Evolutionary conservation across 2,797 vertebrate species (phyloP).

Genomic region (Sebastes taczanowskii): DNA sequence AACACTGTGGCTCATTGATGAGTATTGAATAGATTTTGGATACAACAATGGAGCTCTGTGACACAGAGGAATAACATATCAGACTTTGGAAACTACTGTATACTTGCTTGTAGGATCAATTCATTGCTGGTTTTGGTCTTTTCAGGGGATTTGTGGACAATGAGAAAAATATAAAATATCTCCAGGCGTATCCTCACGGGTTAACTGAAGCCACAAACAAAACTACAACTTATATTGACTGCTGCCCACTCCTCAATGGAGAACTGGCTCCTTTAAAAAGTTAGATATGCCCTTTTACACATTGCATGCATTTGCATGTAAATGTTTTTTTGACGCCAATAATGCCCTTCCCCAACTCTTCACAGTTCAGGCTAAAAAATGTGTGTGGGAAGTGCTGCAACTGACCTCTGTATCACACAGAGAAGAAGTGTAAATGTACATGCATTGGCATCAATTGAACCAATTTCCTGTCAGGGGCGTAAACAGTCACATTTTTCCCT

Average conservation of each 20-base stretch:
- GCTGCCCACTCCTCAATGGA: constrained; percentile 3
- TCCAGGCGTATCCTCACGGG: neutral
- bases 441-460: neutral
- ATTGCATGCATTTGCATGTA: constrained; percentile 38
- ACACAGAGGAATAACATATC: neutral
- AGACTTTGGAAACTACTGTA: neutral
- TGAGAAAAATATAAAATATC: neutral
- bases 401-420: constrained; percentile 19
- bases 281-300: constrained; percentile 26
- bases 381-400: constrained; percentile 49
- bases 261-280: constrained; percentile 15
- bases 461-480: neutral
- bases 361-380: constrained; percentile 33
- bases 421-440: neutral
- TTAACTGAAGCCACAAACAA: constrained; percentile 16
- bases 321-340: constrained; percentile 9
- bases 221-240: neutral
- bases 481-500: neutral
- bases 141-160: neutral
- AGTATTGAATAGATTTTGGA: neutral
- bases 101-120: neutral
- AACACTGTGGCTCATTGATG: neutral
- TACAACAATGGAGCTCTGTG: neutral
- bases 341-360: constrained; percentile 16
- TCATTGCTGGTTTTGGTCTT: neutral